Evolutionary conservation across 2,113 vertebrate genomes (phyloP), one percentile per base, ranked within the genome.

Genomic region (Apaloderma vittatum): DNA sequence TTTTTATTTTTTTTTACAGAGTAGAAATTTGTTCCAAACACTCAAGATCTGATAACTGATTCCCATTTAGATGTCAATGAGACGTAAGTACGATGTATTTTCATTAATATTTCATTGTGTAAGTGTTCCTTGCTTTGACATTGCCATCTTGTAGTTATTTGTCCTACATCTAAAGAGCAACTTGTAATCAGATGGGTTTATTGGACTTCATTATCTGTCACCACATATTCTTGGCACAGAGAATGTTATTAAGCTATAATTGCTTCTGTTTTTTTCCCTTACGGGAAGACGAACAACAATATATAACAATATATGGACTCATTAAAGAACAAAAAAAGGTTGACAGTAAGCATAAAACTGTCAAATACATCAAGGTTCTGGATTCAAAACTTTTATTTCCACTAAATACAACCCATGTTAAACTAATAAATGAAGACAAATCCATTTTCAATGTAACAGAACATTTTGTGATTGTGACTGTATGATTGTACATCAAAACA

Each of bases 21-120:
- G 86, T 36, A 76, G 92, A 93, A 97, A 97, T 95, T 82, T 96
- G 86, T 95, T 97, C 87, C 79, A 86, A 96, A 96, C 86, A 85
- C 88, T 98, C 76, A 61, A 87, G 95, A 84, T 95, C 94, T 97
- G 96, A 96, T 97, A 98, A 96, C 95, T 86, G 97, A 97, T 97
- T 96, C 94, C 92, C 90, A 97, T 97, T 98, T 96, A 97, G 95
- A 95, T 97, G 93, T 96, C 90, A 80, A 83, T 86, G 94, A 97
- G 95, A 94, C 23, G 7, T 80, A 96, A 97, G 77, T 94, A 79
- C 86, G 89, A 96, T 81, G 89, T 95, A 94, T 93, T 90, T 92
- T 93, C 93, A 98, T 98, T 97, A 97, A 98, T 97, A 97, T 98
- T 98, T 98, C 93, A 98, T 96, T 23, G 17, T 67, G 46, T 88